These are phyloP conservation scores for Heteronetta atricapilla DNA, from an alignment of 2,113 vertebrate species.

Conservation along the genomic window DNA sequence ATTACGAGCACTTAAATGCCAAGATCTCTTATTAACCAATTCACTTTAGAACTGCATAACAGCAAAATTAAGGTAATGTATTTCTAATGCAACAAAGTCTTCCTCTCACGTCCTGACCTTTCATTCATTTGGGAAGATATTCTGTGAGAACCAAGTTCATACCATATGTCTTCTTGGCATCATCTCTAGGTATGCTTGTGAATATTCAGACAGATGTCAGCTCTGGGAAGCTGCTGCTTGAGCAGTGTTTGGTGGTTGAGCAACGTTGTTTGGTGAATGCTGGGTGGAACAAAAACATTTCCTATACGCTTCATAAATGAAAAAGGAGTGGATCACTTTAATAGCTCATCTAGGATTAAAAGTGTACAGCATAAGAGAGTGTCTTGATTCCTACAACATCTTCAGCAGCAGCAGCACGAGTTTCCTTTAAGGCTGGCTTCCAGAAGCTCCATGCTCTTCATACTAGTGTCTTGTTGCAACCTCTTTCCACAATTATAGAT, in stretches of 20 bases:
- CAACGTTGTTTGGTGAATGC: background rate
- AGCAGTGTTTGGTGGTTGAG: background rate
- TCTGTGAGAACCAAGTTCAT: background rate
- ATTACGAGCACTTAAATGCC: background rate
- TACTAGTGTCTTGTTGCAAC: background rate
- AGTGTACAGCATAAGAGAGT: background rate
- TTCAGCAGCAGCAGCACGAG: background rate
- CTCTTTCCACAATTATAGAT: background rate
- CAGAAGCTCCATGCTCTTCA: background rate
- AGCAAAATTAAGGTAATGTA: background rate
- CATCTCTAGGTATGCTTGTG: background rate
- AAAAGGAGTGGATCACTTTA: background rate
- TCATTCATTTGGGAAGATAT: background rate
- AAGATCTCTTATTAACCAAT: background rate
- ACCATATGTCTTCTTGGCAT: background rate
- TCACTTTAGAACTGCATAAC: background rate
- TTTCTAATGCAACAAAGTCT: background rate
- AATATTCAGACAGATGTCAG: background rate
- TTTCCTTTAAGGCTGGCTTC: background rate
- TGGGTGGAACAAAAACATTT: background rate
- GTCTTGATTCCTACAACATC: background rate
- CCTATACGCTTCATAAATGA: background rate
- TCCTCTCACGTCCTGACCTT: background rate
- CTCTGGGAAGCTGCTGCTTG: background rate
- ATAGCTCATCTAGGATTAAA: background rate